Evolutionary conservation across 2,888 invertebrate genomes (phyloP), one percentile per base, ranked within the genome.

Genomic region (Harpalus rufipes): DNA sequence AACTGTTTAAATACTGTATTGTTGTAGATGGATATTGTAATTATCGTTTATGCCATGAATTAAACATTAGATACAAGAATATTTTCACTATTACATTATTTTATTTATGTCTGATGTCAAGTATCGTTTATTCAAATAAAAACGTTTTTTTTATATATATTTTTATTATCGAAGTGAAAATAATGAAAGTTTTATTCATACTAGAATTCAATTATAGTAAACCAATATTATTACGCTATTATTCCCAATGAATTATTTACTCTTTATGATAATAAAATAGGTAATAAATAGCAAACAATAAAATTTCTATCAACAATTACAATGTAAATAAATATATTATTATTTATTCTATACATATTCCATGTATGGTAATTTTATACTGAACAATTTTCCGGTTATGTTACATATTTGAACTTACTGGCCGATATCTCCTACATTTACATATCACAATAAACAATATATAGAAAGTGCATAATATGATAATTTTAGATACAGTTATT

Each of bases 101-200:
- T 61, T 16, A 32, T 65, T 63, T 39, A 68, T 68, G 25, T 12
- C 10, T 32, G 8, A 39, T 68, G 39, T 14, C 68, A 68, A 14
- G n/a, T 39, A 68, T 14, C 21, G 68, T 39, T 39, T 51, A 68
- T 68, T 14, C 39, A 32, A 68, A 68, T 68, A 68, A 68, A 14
- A 68, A 14, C n/a, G 68, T 4, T 5, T 8, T 51, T 51, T 10
- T 51, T 51, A 5, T 4, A 14, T 68, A 2, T 25, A n/a, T 65
- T 65, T 68, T 68, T 68, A 68, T 39, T 32, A n/a, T 68, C 12
- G 7, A 68, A 68, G 68, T 25, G 68, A 68, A 68, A 68, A 68
- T 68, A 41, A 68, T 68, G 68, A 68, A 68, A 68, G 68, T 68
- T 68, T 68, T 32, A 39, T 68, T 18, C 18, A 63, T 63, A 6